These are phyloP conservation scores for Himalopsyche kuldschensis DNA, from an alignment of 2,888 invertebrate genomes.

Conservation along the genomic window DNA sequence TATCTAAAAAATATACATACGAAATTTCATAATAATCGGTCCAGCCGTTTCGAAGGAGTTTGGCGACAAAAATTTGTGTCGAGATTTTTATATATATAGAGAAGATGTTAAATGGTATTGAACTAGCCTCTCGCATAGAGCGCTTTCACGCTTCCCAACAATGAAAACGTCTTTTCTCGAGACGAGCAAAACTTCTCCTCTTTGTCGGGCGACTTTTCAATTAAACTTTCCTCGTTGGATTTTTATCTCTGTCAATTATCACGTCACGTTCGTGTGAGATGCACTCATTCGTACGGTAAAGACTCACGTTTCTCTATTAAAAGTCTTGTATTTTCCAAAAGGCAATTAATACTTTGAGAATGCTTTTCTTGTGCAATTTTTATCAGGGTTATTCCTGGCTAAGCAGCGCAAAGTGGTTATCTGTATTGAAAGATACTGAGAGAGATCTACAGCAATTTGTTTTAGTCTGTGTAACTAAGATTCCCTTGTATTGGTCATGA, in stretches of 20 bases:
- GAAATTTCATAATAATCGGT: no score
- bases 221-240: conserved; percentile 40
- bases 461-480: no score
- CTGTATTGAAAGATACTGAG: no score
- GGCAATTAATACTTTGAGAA: neutral
- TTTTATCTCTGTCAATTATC: conserved; percentile 39
- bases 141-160: neutral
- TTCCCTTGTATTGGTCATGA: no score
- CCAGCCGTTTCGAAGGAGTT: no score
- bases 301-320: neutral
- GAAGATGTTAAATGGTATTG: neutral
- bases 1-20: no score
- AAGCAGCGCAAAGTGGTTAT: no score
- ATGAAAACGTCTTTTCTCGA: neutral
- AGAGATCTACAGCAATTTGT: no score
- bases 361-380: neutral
- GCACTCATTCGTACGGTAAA: neutral
- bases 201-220: conserved; percentile 35
- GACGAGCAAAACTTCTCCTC: conserved; percentile 3
- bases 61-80: no score
- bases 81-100: neutral
- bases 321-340: neutral
- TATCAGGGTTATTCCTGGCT: neutral
- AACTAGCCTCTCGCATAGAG: neutral
- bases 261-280: conserved; percentile 23